Evolutionary conservation across 2,888 invertebrate species (phyloP).

Genomic region (Metalampra italica): DNA sequence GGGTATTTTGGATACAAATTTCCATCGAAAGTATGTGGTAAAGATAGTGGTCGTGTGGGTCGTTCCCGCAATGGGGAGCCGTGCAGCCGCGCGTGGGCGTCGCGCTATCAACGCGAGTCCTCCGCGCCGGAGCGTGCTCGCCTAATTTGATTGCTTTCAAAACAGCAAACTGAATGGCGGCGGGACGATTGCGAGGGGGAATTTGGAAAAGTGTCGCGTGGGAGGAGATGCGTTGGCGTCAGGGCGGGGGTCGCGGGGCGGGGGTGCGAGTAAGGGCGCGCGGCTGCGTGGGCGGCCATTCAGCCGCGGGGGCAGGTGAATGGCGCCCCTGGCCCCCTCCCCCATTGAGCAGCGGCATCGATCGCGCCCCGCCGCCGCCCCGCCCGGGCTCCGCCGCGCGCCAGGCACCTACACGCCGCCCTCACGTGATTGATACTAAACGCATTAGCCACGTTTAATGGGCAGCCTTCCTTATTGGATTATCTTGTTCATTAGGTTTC

Average conservation of each 20-base stretch:
- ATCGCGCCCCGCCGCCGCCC: slow-evolving; percentile 44
- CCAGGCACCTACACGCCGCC: slow-evolving; percentile 3
- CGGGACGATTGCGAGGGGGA: slow-evolving; percentile 55
- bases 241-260: slow-evolving; percentile 22
- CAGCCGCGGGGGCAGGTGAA: slow-evolving; percentile 72
- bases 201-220: slow-evolving; percentile 62
- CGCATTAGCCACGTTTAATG: slow-evolving; percentile 23
- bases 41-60: neutral
- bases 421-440: slow-evolving; percentile 22
- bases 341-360: slow-evolving; percentile 45
- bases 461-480: slow-evolving; percentile 27
- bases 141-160: slow-evolving; percentile 55
- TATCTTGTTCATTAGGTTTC: slow-evolving; percentile 26
- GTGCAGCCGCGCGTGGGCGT: slow-evolving; percentile 19
- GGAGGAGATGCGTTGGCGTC: slow-evolving; percentile 57
- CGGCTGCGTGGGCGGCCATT: slow-evolving; percentile 71
- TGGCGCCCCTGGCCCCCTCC: slow-evolving; percentile 52
- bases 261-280: slow-evolving; percentile 40
- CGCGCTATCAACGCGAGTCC: slow-evolving; percentile 17
- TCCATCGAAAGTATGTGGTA: neutral
- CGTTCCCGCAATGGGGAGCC: neutral
- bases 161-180: slow-evolving; percentile 60
- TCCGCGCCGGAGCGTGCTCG: slow-evolving; percentile 18
- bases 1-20: neutral
- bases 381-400: slow-evolving; percentile 9